Conservation (phyloP, 1,140 invertebrate species). For the Camponotus vicinus region DNA sequence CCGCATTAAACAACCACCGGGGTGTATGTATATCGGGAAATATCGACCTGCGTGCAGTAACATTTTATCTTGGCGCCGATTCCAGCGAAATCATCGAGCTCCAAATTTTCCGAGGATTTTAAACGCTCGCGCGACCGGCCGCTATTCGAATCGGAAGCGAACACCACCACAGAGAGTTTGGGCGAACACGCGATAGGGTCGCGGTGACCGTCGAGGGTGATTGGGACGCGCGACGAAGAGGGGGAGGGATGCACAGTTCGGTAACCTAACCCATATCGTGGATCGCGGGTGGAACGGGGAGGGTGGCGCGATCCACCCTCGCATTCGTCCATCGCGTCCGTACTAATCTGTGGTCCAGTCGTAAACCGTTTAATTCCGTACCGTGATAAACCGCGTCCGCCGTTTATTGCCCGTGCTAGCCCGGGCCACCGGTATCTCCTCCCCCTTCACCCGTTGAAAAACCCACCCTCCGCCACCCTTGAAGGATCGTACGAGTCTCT, state of each 20-base stretch:
- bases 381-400: slow-evolving; percentile 84
- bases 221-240: not conserved
- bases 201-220: not conserved
- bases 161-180: slow-evolving; percentile 38
- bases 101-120: slow-evolving; percentile 56
- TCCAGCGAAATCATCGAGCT: slow-evolving; percentile 51
- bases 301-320: slow-evolving; percentile 68
- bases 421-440: slow-evolving; percentile 41
- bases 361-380: slow-evolving; percentile 86
- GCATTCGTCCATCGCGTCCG: slow-evolving; percentile 83
- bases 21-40: not conserved
- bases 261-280: slow-evolving; percentile 61
- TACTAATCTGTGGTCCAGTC: slow-evolving; percentile 86
- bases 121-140: slow-evolving; percentile 25
- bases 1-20: slow-evolving; percentile 27
- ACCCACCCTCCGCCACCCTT: not conserved
- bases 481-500: slow-evolving; percentile 36
- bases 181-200: slow-evolving; percentile 50
- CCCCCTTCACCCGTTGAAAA: slow-evolving; percentile 6
- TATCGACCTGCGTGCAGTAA: slow-evolving; percentile 42
- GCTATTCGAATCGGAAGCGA: slow-evolving; percentile 53
- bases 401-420: slow-evolving; percentile 77
- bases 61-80: slow-evolving; percentile 54
- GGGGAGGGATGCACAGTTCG: not conserved
- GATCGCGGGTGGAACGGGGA: not conserved